Evolutionary conservation across 2,113 vertebrate genomes (phyloP).

Genomic region (Symphodus melops): DNA sequence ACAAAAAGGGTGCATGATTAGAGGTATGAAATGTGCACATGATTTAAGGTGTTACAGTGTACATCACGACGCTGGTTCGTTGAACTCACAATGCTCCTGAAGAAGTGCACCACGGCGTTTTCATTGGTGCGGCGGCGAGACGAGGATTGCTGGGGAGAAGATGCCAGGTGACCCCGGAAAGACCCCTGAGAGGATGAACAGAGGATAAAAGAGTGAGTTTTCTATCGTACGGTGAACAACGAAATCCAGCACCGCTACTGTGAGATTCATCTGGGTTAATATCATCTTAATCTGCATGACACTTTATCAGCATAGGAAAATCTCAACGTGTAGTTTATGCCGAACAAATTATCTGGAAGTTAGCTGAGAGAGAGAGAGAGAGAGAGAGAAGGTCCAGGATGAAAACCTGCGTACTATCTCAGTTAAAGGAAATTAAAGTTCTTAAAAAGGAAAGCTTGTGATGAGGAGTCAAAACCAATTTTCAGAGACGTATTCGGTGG

Average conservation of each 20-base stretch:
- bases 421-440: not conserved
- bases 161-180: constrained; percentile 81
- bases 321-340: too few species aligned
- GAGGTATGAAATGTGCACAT: not conserved
- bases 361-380: not conserved
- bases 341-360: too few species aligned
- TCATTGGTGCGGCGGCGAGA: constrained; percentile 90
- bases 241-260: not conserved
- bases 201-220: not conserved
- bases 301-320: too few species aligned
- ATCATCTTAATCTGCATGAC: too few species aligned
- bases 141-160: constrained; percentile 89
- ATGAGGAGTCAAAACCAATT: not conserved
- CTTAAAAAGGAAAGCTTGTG: not conserved
- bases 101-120: constrained; percentile 96
- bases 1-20: not conserved
- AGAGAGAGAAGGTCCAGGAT: too few species aligned
- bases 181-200: constrained; percentile 77
- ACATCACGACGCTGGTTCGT: too few species aligned
- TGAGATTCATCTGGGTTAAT: too few species aligned
- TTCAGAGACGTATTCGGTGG: too few species aligned
- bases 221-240: not conserved
- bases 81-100: constrained; percentile 95
- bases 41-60: not conserved
- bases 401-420: not conserved